phyloP scores from a whole-genome alignment of 2,113 vertebrate genomes.

The Aptenodytes patagonicus region DNA sequence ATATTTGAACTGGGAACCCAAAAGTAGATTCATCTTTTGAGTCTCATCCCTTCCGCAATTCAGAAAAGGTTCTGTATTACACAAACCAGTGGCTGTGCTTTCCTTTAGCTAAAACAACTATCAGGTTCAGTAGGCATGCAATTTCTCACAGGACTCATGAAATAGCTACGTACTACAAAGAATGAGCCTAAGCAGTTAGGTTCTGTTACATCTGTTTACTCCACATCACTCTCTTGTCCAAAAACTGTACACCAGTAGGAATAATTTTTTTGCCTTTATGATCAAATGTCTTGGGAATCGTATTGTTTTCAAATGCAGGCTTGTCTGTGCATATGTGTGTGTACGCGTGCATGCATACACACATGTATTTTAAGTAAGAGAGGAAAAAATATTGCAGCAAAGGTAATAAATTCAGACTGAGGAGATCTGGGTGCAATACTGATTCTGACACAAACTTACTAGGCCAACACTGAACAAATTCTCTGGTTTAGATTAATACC shows the following conservation, averaged over 20 bases:
- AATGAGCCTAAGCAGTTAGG: not conserved
- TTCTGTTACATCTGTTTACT: not conserved
- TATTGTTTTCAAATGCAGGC: not conserved
- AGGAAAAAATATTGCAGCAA: not conserved
- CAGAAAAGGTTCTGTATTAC: not conserved
- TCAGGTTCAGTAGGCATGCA: not conserved
- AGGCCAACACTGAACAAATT: not conserved
- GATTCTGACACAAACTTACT: not conserved
- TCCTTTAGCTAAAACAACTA: not conserved
- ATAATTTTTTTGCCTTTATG: not conserved
- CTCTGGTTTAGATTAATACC: not conserved
- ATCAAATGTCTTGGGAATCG: not conserved
- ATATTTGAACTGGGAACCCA: not conserved
- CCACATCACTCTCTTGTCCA: not conserved
- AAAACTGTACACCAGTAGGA: not conserved
- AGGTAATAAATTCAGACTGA: not conserved
- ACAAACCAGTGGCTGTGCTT: not conserved
- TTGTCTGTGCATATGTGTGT: no score
- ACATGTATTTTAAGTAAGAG: not conserved
- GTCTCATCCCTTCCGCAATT: not conserved
- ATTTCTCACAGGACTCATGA: not conserved
- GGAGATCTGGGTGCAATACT: not conserved
- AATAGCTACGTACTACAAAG: not conserved
- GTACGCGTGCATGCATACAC: accelerated
- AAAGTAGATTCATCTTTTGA: not conserved